Evolutionary conservation across 2,888 invertebrate genomes (phyloP), one percentile per base, ranked within the genome.

Genomic region (Cerastis leucographa): DNA sequence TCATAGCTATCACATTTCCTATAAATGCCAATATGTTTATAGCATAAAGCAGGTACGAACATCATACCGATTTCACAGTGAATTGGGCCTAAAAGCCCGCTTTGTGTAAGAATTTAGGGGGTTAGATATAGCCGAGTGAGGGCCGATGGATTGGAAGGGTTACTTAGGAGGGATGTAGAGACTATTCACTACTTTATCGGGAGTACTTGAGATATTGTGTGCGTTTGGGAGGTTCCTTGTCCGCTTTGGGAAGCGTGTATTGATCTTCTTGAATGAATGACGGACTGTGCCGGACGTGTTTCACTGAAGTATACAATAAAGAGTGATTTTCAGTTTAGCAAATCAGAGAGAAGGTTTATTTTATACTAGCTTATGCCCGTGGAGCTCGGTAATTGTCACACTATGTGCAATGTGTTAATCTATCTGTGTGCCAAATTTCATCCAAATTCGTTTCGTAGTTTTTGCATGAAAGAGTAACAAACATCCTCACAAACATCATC

Each of bases 111-210:
- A 79, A 79, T 79, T 79, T 70, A 83, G 35, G 62, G 79, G 69
- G 83, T 46, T 66, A 29, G 61, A 59, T 79, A 74, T 79, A 22
- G 66, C 12, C 2, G 54, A 67, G 56, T 29, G 56, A 74, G 49
- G 49, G 66, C 54, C 73, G 61, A 74, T 81, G 83, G 49, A 83
- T 62, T 19, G 73, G 73, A 78, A 74, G 70, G 79, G 83, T 74
- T 70, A 22, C 51, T 40, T 73, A 14, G 6, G 61, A 44, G 79
- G 70, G 25, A 51, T n/a, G 46, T n/a, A 54, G 17, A 44, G 76
- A 42, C 54, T 40, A 35, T 70, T 61, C 51, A 61, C 66, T 61
- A 35, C 51, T 66, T 75, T 69, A 61, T 54, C 25, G 25, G n/a
- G 25, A 51, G 76, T 42, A 19, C 69, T 80, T 66, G 25, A 70